Percentiles rank a stretch among this genome's conserved stretches.
Conservation (phyloP, 2,888 invertebrate genomes). For the Ophion costatus region DNA sequence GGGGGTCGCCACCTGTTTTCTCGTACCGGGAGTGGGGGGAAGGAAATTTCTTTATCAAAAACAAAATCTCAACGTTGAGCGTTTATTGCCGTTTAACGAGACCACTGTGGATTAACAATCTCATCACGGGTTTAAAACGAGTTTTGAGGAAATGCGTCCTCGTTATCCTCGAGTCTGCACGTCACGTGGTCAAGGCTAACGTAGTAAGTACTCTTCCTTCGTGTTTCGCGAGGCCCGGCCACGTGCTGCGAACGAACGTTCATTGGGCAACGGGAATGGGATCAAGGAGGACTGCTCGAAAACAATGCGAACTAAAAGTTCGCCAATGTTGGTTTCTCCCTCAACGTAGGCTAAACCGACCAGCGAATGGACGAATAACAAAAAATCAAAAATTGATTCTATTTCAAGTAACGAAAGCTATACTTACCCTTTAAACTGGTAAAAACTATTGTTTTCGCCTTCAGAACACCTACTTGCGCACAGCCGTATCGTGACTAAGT, state of each 20-base stretch:
- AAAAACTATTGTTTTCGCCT: no score
- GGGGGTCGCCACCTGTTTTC: conserved; percentile 43
- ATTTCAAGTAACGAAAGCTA: no score
- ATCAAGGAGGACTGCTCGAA: background rate
- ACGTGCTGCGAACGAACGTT: background rate
- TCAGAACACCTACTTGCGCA: no score
- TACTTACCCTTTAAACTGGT: no score
- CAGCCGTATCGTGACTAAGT: no score
- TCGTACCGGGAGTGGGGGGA: conserved; percentile 1
- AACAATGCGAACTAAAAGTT: background rate
- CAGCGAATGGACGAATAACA: no score
- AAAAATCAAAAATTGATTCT: no score
- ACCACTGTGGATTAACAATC: conserved; percentile 14
- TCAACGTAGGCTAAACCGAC: no score
- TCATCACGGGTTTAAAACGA: conserved; percentile 61
- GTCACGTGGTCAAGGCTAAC: conserved; percentile 58
- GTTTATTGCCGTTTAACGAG: conserved; percentile 9
- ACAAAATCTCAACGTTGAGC: conserved; percentile 13
- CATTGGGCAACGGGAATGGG: background rate
- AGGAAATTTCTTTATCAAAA: background rate
- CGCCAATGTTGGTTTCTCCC: no score
- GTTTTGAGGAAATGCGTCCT: conserved; percentile 61
- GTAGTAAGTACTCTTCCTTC: conserved; percentile 56
- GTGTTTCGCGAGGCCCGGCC: background rate
- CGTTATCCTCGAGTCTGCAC: conserved; percentile 53